A percentile compares a stretch with the other conserved stretches of the same genome.
Evolutionary conservation across 2,113 vertebrate genomes (phyloP).

Genomic region (Oncorhynchus mykiss): DNA sequence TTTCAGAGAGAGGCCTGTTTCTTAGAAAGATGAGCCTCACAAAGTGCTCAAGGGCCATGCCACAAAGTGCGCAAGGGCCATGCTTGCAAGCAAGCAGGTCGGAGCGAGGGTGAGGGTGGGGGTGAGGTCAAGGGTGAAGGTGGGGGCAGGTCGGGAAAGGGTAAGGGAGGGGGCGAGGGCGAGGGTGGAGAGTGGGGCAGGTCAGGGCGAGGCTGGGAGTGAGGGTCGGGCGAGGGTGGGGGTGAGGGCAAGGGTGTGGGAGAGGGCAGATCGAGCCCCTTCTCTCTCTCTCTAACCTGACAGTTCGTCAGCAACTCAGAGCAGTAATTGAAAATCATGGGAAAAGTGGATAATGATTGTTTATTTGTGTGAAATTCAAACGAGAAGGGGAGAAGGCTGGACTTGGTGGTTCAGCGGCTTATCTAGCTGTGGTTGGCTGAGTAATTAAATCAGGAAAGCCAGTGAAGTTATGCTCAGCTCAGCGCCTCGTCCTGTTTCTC

Average conservation of each 20-base stretch:
- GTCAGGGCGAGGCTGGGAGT: too few species aligned
- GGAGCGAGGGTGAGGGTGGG: too few species aligned
- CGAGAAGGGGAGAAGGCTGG: slow-evolving; percentile 31
- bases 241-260: neutral
- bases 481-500: slow-evolving; percentile 61
- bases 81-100: neutral
- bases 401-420: slow-evolving; percentile 50
- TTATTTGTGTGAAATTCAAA: slow-evolving; percentile 63
- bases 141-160: too few species aligned
- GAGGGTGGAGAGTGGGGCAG: too few species aligned
- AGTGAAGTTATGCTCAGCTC: slow-evolving; percentile 65
- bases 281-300: slow-evolving; percentile 20
- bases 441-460: slow-evolving; percentile 69
- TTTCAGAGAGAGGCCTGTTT: slow-evolving; percentile 61
- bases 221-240: too few species aligned
- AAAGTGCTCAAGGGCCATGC: slow-evolving; percentile 39
- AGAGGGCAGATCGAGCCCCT: neutral
- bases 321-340: slow-evolving; percentile 60
- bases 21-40: slow-evolving; percentile 69
- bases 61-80: slow-evolving; percentile 38
- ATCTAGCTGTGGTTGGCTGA: slow-evolving; percentile 61
- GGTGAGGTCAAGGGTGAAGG: too few species aligned
- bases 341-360: slow-evolving; percentile 58
- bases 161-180: too few species aligned
- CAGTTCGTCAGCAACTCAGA: slow-evolving; percentile 34